A percentile compares a stretch with the other conserved stretches of the same genome.
phyloP scores from a whole-genome alignment of 2,888 invertebrate species.

The Drosophila macrothrix region DNA sequence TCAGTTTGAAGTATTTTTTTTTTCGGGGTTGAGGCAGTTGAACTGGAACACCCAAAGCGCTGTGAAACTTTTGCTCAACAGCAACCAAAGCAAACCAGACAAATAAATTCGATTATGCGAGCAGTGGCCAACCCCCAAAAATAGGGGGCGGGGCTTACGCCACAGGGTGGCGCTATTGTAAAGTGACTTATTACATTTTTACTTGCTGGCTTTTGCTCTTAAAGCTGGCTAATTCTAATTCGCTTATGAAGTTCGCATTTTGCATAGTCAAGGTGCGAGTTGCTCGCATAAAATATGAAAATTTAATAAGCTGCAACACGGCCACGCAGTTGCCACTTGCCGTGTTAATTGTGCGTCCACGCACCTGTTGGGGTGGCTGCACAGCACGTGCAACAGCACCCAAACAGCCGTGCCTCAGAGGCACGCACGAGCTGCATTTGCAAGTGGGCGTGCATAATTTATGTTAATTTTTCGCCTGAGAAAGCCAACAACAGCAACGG shows the following conservation, averaged over 20 bases:
- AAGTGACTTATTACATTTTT: slow-evolving; percentile 24
- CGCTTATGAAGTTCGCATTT: slow-evolving; percentile 67
- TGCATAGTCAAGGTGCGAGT: slow-evolving; percentile 62
- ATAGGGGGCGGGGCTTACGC: slow-evolving; percentile 16
- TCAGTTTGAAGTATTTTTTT: slow-evolving; percentile 17
- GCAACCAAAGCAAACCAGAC: slow-evolving; percentile 41
- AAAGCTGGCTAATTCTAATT: slow-evolving; percentile 72
- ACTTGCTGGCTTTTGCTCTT: slow-evolving; percentile 4
- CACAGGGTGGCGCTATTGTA: slow-evolving; percentile 53
- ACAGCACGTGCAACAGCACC: slow-evolving; percentile 21
- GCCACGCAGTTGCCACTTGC: slow-evolving; percentile 48
- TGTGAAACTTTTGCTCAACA: slow-evolving; percentile 65
- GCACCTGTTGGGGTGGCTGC: slow-evolving; percentile 48
- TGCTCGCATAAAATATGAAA: slow-evolving; percentile 72
- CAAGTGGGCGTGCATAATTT: slow-evolving; percentile 81
- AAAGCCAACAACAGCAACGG: slow-evolving; percentile 38
- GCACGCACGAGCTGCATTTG: slow-evolving; percentile 77
- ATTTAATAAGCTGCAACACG: slow-evolving; percentile 66
- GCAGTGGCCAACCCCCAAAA: slow-evolving; percentile 35
- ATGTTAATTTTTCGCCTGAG: slow-evolving; percentile 75
- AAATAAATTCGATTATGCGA: slow-evolving; percentile 77
- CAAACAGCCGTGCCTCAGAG: slow-evolving; percentile 3
- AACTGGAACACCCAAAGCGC: slow-evolving; percentile 59
- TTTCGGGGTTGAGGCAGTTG: slow-evolving; percentile 18
- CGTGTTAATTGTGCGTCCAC: slow-evolving; percentile 76